Evolutionary conservation across 2,888 invertebrate genomes (phyloP).

Genomic region (Mycalesis mineus): DNA sequence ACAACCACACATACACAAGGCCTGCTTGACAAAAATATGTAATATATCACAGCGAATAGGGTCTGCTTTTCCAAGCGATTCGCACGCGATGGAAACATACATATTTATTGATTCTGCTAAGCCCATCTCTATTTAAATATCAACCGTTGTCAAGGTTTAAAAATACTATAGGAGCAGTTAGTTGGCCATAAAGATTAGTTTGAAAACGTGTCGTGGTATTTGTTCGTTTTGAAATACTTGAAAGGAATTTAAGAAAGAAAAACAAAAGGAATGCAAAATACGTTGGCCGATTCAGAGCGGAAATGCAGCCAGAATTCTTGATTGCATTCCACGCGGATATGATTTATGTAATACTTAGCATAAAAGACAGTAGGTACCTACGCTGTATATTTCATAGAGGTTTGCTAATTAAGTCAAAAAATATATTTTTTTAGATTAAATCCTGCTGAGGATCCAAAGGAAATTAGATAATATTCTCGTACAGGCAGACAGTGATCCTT

Average conservation of each 20-base stretch:
- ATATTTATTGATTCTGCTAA: slow-evolving; percentile 32
- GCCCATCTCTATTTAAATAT: slow-evolving; percentile 32
- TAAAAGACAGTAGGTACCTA: not conserved
- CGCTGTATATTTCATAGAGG: too few species aligned
- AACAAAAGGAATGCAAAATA: not conserved
- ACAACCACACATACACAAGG: slow-evolving; percentile 41
- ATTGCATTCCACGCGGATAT: not conserved
- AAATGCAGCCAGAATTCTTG: slow-evolving; percentile 6
- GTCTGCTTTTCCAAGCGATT: slow-evolving; percentile 21
- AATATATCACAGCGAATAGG: slow-evolving; percentile 25
- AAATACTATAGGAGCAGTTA: slow-evolving; percentile 24
- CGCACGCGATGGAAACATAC: slow-evolving; percentile 25
- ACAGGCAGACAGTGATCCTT: too few species aligned
- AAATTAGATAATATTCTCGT: too few species aligned
- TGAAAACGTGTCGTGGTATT: too few species aligned
- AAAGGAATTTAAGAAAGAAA: not conserved
- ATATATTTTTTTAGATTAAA: too few species aligned
- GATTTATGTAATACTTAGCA: slow-evolving; percentile 3
- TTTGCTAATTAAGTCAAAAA: too few species aligned
- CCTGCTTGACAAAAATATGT: slow-evolving; percentile 30
- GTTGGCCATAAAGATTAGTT: not conserved
- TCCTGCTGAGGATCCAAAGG: too few species aligned
- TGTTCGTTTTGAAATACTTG: too few species aligned
- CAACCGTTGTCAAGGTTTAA: slow-evolving; percentile 23
- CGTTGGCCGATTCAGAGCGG: not conserved